These are phyloP conservation scores for Cepphus grylle DNA, from an alignment of 2,113 vertebrate species.

Conservation along the genomic window DNA sequence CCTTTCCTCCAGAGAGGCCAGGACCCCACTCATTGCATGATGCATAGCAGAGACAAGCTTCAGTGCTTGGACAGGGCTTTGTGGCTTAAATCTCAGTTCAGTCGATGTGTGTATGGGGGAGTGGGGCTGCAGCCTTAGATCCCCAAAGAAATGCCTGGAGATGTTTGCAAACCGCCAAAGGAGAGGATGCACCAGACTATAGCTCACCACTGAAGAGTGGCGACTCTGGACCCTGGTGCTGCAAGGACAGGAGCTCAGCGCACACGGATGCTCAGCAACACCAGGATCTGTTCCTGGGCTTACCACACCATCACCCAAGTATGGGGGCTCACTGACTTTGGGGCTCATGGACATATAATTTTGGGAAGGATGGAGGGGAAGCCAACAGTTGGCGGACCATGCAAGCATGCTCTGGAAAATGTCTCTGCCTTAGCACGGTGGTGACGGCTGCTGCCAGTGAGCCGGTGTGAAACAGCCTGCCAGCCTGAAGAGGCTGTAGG, in stretches of 20 bases:
- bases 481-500: background rate
- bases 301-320: background rate
- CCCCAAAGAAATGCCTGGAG: background rate
- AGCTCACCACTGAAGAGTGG: fast-evolving
- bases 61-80: background rate
- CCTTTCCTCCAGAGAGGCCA: background rate
- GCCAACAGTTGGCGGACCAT: background rate
- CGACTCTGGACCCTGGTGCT: background rate
- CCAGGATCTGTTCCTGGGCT: background rate
- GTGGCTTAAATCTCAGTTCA: background rate
- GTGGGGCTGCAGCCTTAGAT: background rate
- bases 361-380: background rate
- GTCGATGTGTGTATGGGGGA: fast-evolving
- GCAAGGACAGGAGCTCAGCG: background rate
- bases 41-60: background rate
- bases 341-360: fast-evolving
- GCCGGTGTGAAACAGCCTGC: background rate
- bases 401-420: background rate
- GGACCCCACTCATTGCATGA: background rate
- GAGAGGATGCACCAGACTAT: fast-evolving
- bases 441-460: background rate
- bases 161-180: background rate
- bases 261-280: background rate
- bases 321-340: fast-evolving
- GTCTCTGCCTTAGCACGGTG: background rate